A percentile compares a stretch with the other conserved stretches of the same genome.
Conservation (phyloP, 2,797 vertebrate species). For the Margarornis squamiger region DNA sequence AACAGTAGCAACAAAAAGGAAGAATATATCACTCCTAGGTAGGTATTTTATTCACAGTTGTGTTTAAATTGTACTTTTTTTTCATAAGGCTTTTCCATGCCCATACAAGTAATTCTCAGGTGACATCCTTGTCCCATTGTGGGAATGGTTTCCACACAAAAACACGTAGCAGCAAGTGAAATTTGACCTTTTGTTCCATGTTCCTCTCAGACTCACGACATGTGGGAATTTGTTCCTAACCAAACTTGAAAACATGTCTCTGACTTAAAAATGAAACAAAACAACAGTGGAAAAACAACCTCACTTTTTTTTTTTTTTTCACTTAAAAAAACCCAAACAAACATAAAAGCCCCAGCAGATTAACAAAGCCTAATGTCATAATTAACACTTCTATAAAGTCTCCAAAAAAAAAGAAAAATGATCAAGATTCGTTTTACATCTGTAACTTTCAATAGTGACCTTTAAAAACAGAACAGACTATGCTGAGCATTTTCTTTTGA, state of each 20-base stretch:
- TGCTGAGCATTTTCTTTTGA: neutral
- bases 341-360: rapidly evolving
- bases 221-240: neutral
- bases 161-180: neutral
- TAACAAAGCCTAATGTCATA: neutral
- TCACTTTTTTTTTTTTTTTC: neutral
- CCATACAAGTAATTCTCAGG: neutral
- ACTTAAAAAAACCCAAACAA: rapidly evolving
- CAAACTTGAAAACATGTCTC: neutral
- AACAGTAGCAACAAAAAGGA: neutral
- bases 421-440: neutral
- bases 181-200: neutral
- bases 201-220: neutral
- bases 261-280: neutral
- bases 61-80: neutral
- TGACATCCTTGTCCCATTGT: neutral
- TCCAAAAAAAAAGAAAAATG: neutral
- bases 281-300: neutral
- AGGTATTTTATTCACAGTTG: neutral
- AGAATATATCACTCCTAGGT: neutral
- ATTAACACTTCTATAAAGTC: neutral
- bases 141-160: neutral
- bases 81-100: neutral
- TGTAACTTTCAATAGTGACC: neutral
- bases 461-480: neutral